Conservation (phyloP, 2,888 invertebrate genomes). For the Drosophila paramelanica region DNA sequence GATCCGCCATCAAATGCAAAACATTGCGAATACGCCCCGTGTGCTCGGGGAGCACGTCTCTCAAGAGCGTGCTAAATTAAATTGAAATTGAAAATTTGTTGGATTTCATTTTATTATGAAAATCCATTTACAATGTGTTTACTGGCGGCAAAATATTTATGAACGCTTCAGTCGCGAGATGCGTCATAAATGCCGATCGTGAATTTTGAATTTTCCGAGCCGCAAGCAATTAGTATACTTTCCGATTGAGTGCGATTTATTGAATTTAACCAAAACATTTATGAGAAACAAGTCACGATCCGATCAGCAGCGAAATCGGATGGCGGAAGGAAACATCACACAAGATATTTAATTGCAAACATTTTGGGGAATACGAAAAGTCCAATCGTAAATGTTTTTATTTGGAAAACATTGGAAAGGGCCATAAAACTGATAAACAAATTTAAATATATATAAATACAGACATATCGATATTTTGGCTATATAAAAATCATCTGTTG, state of each 20-base stretch:
- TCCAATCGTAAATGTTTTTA: no score
- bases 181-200: slow-evolving; percentile 37
- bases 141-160: slow-evolving; percentile 29
- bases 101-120: slow-evolving; percentile 25
- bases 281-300: slow-evolving; percentile 17
- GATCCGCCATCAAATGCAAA: slow-evolving; percentile 67
- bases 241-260: slow-evolving; percentile 41
- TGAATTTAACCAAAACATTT: slow-evolving; percentile 28
- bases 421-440: not conserved
- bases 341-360: not conserved
- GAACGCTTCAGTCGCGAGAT: not conserved
- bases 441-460: not conserved
- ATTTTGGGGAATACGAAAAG: not conserved
- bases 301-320: slow-evolving; percentile 4
- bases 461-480: no score
- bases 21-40: slow-evolving; percentile 50
- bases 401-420: not conserved
- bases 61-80: slow-evolving; percentile 43
- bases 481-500: no score
- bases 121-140: slow-evolving; percentile 29
- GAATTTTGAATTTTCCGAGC: slow-evolving; percentile 27
- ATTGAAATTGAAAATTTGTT: slow-evolving; percentile 38
- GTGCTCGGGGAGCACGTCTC: slow-evolving; percentile 34
- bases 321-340: slow-evolving; percentile 30
- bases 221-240: slow-evolving; percentile 9